Conservation (phyloP, 2,113 vertebrate species). For the Cromileptes altivelis region DNA sequence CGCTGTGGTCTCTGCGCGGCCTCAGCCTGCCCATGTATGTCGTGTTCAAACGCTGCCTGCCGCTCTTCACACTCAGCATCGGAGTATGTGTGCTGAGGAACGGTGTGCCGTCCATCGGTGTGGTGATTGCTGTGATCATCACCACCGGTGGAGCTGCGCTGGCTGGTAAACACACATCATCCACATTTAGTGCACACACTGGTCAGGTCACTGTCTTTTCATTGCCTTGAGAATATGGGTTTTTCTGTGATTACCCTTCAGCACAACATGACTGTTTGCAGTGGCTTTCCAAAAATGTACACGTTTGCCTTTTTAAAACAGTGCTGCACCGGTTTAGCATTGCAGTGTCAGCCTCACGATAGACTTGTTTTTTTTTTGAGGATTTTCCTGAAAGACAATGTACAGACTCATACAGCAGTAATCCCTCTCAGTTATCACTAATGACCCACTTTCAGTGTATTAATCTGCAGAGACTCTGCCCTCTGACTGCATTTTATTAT, state of each 20-base stretch:
- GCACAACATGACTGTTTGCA: background rate
- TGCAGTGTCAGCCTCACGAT: too few species aligned
- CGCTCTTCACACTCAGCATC: slow-evolving; percentile 93
- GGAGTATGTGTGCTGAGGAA: slow-evolving; percentile 93
- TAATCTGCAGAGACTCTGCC: too few species aligned
- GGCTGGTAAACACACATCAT: slow-evolving; percentile 86
- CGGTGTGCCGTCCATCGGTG: slow-evolving; percentile 90
- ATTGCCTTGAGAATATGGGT: background rate
- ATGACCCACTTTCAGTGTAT: too few species aligned
- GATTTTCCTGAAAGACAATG: too few species aligned
- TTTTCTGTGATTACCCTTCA: background rate
- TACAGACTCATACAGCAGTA: too few species aligned
- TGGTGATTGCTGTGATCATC: slow-evolving; percentile 91
- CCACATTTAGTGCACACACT: background rate
- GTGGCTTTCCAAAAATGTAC: background rate
- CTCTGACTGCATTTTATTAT: too few species aligned
- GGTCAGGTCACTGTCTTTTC: background rate
- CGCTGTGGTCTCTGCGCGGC: slow-evolving; percentile 94
- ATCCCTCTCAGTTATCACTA: too few species aligned
- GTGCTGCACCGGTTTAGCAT: too few species aligned
- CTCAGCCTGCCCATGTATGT: slow-evolving; percentile 99
- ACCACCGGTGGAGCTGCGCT: slow-evolving; percentile 94
- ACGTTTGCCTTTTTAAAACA: background rate
- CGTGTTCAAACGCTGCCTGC: slow-evolving; percentile 97
- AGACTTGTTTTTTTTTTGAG: too few species aligned